Evolutionary conservation across 2,113 vertebrate genomes (phyloP).

Genomic region (Aramus guarauna): DNA sequence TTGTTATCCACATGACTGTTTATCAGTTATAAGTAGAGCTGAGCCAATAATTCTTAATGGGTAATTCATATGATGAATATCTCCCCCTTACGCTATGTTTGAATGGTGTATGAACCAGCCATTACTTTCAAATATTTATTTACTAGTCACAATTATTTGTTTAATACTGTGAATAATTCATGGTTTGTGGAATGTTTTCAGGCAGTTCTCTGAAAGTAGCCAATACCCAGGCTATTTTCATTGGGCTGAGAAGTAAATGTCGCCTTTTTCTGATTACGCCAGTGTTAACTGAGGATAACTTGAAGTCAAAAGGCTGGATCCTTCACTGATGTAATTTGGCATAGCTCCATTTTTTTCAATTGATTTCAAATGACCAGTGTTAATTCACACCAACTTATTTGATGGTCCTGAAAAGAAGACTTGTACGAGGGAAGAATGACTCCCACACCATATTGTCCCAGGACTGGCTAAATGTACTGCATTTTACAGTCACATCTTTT

Average conservation of each 20-base stretch:
- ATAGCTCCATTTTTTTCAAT: constrained; percentile 25
- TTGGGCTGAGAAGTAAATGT: constrained; percentile 52
- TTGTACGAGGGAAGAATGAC: not conserved
- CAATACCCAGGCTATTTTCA: constrained; percentile 54
- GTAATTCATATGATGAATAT: constrained; percentile 66
- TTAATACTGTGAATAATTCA: constrained; percentile 64
- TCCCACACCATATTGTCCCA: constrained; percentile 32
- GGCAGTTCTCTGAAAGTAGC: constrained; percentile 53
- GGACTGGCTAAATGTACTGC: not conserved
- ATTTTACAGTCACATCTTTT: not conserved
- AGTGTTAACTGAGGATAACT: constrained; percentile 66
- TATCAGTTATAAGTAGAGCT: constrained; percentile 51
- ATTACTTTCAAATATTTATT: constrained; percentile 68
- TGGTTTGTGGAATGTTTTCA: constrained; percentile 58
- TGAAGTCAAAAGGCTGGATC: constrained; percentile 57
- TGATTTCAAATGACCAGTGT: constrained; percentile 53
- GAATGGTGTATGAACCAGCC: constrained; percentile 48
- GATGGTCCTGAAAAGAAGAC: constrained; percentile 44
- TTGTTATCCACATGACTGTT: constrained; percentile 57
- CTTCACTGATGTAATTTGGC: constrained; percentile 54
- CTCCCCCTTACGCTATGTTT: constrained; percentile 36
- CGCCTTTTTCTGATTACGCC: constrained; percentile 51
- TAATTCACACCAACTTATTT: constrained; percentile 45
- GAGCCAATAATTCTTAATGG: constrained; percentile 63
- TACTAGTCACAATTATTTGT: constrained; percentile 68